Conservation (phyloP, 2,113 vertebrate species). For the Myotis davidii region DNA sequence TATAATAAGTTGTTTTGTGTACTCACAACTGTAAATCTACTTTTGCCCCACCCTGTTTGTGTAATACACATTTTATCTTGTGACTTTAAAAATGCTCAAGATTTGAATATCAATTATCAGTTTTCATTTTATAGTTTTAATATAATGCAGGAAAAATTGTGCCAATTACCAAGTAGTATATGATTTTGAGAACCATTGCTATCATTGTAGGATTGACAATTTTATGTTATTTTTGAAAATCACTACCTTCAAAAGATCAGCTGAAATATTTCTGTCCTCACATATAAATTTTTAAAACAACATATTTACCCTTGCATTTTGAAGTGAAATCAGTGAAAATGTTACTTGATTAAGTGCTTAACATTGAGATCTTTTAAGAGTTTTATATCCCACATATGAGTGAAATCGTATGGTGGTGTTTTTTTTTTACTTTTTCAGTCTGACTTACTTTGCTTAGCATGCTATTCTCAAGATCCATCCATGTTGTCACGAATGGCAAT, state of each 20-base stretch:
- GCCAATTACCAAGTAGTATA: neutral
- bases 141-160: neutral
- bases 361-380: neutral
- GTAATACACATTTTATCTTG: neutral
- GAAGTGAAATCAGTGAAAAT: neutral
- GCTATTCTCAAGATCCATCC: neutral
- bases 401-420: neutral
- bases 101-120: neutral
- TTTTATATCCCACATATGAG: neutral
- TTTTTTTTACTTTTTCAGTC: neutral
- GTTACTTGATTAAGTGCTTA: slow-evolving; percentile 1
- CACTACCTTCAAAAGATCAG: neutral
- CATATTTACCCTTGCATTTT: neutral
- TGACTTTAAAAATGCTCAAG: neutral
- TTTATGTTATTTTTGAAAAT: slow-evolving; percentile 2
- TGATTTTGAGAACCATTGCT: neutral
- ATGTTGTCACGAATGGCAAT: neutral
- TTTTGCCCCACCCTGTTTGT: neutral
- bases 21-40: neutral
- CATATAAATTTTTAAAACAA: neutral
- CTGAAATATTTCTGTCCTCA: neutral
- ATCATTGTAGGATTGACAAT: neutral
- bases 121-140: neutral
- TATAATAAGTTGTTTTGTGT: neutral
- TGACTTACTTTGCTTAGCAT: neutral